A percentile compares a stretch with the other conserved stretches of the same genome.
phyloP scores from a whole-genome alignment of 2,113 vertebrate genomes.

The Eidolon helvum region DNA sequence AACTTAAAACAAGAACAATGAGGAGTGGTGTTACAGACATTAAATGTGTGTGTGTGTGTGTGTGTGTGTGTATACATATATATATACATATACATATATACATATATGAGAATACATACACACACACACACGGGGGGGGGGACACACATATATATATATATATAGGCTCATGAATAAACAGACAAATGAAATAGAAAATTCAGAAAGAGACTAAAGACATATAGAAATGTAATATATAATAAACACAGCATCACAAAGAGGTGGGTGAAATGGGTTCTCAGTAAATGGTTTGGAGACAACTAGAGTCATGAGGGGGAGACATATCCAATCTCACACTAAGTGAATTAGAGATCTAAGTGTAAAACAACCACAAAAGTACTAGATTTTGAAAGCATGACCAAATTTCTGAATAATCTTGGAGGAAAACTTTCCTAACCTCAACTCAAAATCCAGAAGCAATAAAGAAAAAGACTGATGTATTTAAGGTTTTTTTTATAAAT shows the following conservation, averaged over 20 bases:
- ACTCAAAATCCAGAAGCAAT: background rate
- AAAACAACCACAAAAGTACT: background rate
- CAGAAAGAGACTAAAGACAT: background rate
- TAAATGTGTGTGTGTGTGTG: too few species aligned
- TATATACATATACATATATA: too few species aligned
- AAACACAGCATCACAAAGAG: background rate
- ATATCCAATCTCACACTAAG: background rate
- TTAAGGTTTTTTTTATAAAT: background rate
- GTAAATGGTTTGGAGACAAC: background rate
- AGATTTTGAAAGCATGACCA: background rate
- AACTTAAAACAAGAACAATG: background rate
- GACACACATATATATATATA: background rate
- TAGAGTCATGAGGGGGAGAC: background rate
- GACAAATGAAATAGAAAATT: background rate
- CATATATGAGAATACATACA: too few species aligned
- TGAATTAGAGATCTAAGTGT: background rate
- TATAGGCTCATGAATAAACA: background rate
- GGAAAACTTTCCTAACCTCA: background rate
- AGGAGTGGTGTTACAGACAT: background rate
- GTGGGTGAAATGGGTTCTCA: background rate
- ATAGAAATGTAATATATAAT: background rate
- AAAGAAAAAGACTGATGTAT: background rate
- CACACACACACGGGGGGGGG: too few species aligned
- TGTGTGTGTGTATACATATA: too few species aligned
- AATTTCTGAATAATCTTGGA: background rate